Evolutionary conservation across 2,888 invertebrate genomes (phyloP).

Genomic region (Nomada lathburiana): DNA sequence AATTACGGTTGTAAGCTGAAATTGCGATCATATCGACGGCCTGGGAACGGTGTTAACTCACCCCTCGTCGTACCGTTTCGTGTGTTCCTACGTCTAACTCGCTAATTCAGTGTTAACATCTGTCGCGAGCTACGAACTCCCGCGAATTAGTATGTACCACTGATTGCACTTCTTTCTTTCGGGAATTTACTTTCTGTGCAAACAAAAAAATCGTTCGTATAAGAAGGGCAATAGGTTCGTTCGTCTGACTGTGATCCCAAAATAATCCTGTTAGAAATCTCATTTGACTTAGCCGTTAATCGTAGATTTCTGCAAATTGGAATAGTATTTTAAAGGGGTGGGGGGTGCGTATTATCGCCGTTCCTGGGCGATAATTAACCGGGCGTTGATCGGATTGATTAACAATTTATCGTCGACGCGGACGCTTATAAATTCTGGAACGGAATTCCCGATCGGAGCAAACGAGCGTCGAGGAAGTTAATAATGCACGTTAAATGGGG

Average conservation of each 20-base stretch:
- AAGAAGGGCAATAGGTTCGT: not conserved
- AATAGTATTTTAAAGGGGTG: conserved; percentile 4
- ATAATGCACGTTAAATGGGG: conserved; percentile 22
- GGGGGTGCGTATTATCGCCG: not conserved
- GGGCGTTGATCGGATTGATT: conserved; percentile 28
- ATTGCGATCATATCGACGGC: conserved; percentile 72
- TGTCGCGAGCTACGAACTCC: conserved; percentile 48
- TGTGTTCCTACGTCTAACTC: conserved; percentile 51
- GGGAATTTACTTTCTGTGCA: no score
- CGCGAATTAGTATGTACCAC: conserved; percentile 28
- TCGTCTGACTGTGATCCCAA: not conserved
- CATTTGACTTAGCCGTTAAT: not conserved
- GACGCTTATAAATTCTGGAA: conserved; percentile 16
- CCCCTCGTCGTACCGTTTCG: conserved; percentile 33
- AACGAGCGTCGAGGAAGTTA: conserved; percentile 19
- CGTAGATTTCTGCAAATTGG: not conserved
- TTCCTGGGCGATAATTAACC: conserved; percentile 28
- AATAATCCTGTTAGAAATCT: not conserved
- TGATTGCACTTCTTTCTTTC: no score
- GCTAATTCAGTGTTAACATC: conserved; percentile 69
- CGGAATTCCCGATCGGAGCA: conserved; percentile 19
- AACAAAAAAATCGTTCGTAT: no score
- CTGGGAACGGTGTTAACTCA: conserved; percentile 65
- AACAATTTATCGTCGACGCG: conserved; percentile 38
- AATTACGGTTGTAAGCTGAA: conserved; percentile 73